phyloP scores from a whole-genome alignment of 2,888 invertebrate genomes.

The Hemaris fuciformis region DNA sequence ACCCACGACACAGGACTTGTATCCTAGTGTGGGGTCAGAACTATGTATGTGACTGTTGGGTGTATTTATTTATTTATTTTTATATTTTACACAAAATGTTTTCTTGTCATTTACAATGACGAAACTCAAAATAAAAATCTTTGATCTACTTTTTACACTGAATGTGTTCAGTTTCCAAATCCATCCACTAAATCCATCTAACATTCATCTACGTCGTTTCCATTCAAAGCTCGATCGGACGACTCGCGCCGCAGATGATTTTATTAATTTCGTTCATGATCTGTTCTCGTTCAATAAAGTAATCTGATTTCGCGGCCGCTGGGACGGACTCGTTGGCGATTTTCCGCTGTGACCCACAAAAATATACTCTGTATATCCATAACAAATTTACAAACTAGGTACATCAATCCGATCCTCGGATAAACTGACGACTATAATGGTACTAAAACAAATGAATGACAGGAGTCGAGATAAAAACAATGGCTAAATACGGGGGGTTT shows the following conservation, averaged over 20 bases:
- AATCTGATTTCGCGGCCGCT: slow-evolving; percentile 61
- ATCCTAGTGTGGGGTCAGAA: no score
- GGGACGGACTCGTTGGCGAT: neutral
- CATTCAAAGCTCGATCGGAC: slow-evolving; percentile 47
- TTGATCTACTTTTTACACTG: neutral
- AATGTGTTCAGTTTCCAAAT: neutral
- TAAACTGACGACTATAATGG: neutral
- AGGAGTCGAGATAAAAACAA: neutral
- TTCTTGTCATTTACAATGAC: no score
- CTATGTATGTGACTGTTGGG: no score
- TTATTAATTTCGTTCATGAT: slow-evolving; percentile 73
- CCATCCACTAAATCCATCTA: neutral
- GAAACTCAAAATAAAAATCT: neutral
- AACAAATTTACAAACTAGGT: neutral
- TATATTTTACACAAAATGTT: no score
- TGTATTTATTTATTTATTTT: no score
- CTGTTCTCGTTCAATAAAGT: slow-evolving; percentile 65
- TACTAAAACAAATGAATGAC: neutral
- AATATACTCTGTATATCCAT: no score
- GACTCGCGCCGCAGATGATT: slow-evolving; percentile 63
- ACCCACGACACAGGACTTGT: no score
- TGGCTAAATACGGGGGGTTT: neutral
- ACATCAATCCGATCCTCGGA: neutral
- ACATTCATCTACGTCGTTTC: slow-evolving; percentile 23
- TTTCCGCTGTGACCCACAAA: neutral